Evolutionary conservation across 2,797 vertebrate genomes (phyloP), one percentile per base, ranked within the genome.

Genomic region (Gymnothorax reevesii): DNA sequence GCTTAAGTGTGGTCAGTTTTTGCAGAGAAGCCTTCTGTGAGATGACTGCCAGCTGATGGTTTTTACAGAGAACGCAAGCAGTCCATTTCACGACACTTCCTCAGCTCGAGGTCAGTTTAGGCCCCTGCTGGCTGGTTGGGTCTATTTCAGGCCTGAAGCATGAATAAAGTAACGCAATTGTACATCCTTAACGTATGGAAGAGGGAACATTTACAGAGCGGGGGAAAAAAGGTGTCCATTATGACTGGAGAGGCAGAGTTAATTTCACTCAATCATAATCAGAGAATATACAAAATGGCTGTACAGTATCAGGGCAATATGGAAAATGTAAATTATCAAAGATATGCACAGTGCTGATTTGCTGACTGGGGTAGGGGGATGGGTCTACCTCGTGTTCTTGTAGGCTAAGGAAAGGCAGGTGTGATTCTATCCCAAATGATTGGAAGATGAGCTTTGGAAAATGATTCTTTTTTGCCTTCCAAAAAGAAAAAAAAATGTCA

Each of bases 291-390:
- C 82, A 85, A 85, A 77, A 73, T 5, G 20, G 27, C 57, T 83
- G 57, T 75, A 66, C 49, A 57, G 77, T 42, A 59, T 20, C 6
- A 6, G 49, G 82, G 42, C 10, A 27, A 59, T 10, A 22, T 22
- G 79, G 20, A 54, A 15, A 49, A 77, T 5, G 12, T 10, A 77
- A 49, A 82, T n/a, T n/a, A 57, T 79, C 17, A 54, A 54, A 10
- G 52, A 84, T 33, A 62, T 33, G 83, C 86, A 87, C 86, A 87
- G 86, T 87, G 86, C 83, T 64, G 7, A 49, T 87, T 62, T 49
- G 69, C 49, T 77, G 75, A 12, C 15, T 42, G 49, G 69, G 20
- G 10, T 27, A 17, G 15, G 49, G 64, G 17, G 15, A 3, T 13
- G n/a, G 52, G n/a, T 75, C 82, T 75, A 52, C 82, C 73, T 22